These are phyloP conservation scores for Trypoxylus dichotomus DNA, from an alignment of 1,140 invertebrate species.

Conservation along the genomic window DNA sequence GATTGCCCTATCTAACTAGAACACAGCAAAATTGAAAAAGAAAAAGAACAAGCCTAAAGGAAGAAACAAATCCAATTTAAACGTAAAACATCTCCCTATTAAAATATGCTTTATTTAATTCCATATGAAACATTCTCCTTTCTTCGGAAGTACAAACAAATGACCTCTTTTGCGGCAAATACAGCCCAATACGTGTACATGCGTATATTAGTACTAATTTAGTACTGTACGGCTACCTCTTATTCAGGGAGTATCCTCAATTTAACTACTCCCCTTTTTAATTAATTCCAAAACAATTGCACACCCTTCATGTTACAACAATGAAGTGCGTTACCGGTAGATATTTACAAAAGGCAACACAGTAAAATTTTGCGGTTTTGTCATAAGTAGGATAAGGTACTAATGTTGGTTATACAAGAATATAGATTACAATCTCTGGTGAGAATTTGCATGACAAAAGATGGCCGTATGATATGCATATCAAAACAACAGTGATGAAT, in stretches of 20 bases:
- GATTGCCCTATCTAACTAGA: too few species aligned
- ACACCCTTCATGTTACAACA: neutral
- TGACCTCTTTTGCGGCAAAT: too few species aligned
- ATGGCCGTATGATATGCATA: conserved; percentile 46
- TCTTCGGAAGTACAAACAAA: too few species aligned
- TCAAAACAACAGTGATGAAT: conserved; percentile 48
- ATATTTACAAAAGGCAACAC: neutral
- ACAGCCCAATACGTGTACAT: too few species aligned
- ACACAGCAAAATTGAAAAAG: too few species aligned
- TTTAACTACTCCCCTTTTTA: neutral
- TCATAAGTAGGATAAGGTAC: conserved; percentile 13
- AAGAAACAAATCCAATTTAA: too few species aligned
- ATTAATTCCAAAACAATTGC: neutral
- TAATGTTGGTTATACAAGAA: conserved; percentile 27
- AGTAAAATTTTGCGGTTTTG: neutral
- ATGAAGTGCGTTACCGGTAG: neutral
- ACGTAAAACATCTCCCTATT: too few species aligned
- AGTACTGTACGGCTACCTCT: too few species aligned
- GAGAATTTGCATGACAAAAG: conserved; percentile 48
- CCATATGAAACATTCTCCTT: too few species aligned
- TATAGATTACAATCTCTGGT: conserved; percentile 47
- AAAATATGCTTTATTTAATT: too few species aligned
- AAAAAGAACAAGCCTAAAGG: too few species aligned
- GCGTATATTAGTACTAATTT: too few species aligned
- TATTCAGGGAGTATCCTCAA: neutral